Evolutionary conservation across 2,113 vertebrate genomes (phyloP).

Genomic region (Oncorhynchus keta): DNA sequence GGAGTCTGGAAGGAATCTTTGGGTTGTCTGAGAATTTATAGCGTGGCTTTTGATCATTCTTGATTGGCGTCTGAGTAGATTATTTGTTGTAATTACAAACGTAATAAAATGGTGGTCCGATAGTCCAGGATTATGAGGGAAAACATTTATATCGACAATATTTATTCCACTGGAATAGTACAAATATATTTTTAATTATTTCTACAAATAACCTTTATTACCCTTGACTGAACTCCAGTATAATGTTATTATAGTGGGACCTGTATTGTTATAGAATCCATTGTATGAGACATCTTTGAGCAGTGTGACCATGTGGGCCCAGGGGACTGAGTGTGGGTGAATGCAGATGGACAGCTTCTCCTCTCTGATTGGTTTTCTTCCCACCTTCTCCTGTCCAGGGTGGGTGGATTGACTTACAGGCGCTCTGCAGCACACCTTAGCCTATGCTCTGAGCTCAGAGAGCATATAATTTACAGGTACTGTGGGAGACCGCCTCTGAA

Average conservation of each 20-base stretch:
- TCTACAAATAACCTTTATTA: conserved; percentile 30
- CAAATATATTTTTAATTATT: no score
- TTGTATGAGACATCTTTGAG: conserved; percentile 44
- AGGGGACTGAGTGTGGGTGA: conserved; percentile 11
- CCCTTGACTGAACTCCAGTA: conserved; percentile 33
- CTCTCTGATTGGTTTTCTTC: conserved; percentile 21
- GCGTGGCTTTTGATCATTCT: no score
- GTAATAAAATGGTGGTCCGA: no score
- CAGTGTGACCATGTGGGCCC: conserved; percentile 46
- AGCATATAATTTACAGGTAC: conserved; percentile 43
- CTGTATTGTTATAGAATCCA: conserved; percentile 34
- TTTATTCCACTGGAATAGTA: no score
- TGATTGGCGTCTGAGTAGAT: no score
- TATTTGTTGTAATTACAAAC: no score
- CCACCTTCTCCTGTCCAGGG: conserved; percentile 2
- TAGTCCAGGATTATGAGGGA: no score
- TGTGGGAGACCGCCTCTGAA: conserved; percentile 10
- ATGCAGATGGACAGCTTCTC: conserved; percentile 16
- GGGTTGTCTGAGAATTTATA: no score
- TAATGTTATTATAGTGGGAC: conserved; percentile 17
- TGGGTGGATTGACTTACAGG: conserved; percentile 4
- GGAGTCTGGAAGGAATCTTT: no score
- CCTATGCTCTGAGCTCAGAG: conserved; percentile 7
- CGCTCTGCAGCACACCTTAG: conserved; percentile 11
- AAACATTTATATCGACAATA: no score